phyloP scores from a whole-genome alignment of 2,797 vertebrate genomes.

The Malurus splendens region DNA sequence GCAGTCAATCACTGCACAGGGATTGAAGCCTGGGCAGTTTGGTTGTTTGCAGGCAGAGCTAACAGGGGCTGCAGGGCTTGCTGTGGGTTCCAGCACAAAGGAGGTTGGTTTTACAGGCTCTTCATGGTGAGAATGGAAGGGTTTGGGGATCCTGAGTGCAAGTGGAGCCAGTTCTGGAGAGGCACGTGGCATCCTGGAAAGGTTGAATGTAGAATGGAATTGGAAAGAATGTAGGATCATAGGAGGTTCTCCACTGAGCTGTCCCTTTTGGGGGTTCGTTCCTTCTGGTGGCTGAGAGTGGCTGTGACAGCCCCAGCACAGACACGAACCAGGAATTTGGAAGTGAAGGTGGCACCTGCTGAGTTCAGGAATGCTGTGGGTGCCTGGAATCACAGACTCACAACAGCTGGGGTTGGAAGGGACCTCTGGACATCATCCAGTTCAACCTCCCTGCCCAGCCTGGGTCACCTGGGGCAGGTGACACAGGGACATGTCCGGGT shows the following conservation, averaged over 20 bases:
- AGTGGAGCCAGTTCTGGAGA: fast-evolving
- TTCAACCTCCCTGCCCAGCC: background rate
- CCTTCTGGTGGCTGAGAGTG: background rate
- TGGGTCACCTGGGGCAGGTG: background rate
- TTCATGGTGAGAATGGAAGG: background rate
- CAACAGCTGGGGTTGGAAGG: background rate
- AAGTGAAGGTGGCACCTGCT: background rate
- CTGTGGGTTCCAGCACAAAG: background rate
- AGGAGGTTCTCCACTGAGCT: background rate
- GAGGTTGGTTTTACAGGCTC: background rate
- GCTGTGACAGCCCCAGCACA: background rate
- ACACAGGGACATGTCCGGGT: background rate
- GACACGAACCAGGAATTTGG: background rate
- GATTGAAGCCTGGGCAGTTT: background rate
- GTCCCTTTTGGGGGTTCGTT: background rate
- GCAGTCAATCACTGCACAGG: background rate
- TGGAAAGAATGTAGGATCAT: background rate
- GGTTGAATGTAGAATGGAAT: background rate
- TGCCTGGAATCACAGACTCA: background rate
- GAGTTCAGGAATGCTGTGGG: background rate
- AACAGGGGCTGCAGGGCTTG: background rate
- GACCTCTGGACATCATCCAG: background rate
- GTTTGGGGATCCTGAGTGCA: background rate
- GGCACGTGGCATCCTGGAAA: background rate
- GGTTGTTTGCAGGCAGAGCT: background rate